These are phyloP conservation scores for Metellina segmentata DNA, from an alignment of 2,888 invertebrate genomes.

Conservation along the genomic window DNA sequence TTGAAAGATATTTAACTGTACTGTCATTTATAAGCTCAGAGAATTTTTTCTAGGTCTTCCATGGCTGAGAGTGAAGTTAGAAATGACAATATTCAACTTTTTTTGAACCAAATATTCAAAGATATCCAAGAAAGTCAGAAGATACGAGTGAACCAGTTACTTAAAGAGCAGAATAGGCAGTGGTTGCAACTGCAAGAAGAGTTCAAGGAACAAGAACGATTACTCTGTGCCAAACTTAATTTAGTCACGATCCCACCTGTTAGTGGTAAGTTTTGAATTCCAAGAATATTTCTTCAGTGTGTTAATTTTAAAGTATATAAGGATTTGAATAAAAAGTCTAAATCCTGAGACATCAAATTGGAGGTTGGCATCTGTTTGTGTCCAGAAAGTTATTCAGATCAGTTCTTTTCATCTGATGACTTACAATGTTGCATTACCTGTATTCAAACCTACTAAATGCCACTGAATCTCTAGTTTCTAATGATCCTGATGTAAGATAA, in stretches of 20 bases:
- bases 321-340: no score
- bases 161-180: slow-evolving; percentile 60
- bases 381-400: no score
- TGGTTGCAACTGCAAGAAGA: slow-evolving; percentile 69
- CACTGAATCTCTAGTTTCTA: no score
- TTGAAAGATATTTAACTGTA: background rate
- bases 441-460: no score
- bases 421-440: no score
- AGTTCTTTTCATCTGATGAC: no score
- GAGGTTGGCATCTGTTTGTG: no score
- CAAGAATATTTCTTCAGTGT: background rate
- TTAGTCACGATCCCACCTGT: slow-evolving; percentile 11
- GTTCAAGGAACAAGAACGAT: slow-evolving; percentile 54
- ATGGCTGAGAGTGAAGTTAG: background rate
- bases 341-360: no score
- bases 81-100: background rate
- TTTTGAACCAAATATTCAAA: slow-evolving; percentile 18
- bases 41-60: slow-evolving; percentile 12
- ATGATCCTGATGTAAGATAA: no score
- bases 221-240: slow-evolving; percentile 49
- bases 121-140: slow-evolving; percentile 57
- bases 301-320: no score
- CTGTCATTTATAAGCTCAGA: background rate
- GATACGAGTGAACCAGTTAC: slow-evolving; percentile 32
- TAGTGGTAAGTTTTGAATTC: slow-evolving; percentile 10